Evolutionary conservation across 1,140 invertebrate genomes (phyloP).

Genomic region (Drosophila sulfurigaster): DNA sequence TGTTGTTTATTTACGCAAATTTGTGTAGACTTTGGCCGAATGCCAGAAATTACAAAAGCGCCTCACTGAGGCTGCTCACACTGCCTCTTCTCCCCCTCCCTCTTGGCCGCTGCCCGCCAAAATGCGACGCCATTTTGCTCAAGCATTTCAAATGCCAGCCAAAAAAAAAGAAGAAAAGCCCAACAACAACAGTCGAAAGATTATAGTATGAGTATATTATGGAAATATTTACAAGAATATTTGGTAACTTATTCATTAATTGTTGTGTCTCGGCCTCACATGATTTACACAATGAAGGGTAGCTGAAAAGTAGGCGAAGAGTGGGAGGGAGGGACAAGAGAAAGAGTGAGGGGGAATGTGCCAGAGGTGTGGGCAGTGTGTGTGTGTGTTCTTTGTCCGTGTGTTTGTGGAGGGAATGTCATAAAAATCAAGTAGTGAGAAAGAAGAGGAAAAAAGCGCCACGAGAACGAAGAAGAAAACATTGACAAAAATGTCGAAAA

Average conservation of each 20-base stretch:
- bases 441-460: slow-evolving; percentile 25
- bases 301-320: neutral
- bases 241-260: slow-evolving; percentile 44
- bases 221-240: slow-evolving; percentile 48
- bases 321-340: neutral
- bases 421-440: slow-evolving; percentile 46
- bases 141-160: slow-evolving; percentile 24
- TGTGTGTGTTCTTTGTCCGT: slow-evolving; percentile 1
- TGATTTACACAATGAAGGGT: neutral
- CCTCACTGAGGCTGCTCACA: neutral
- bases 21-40: slow-evolving; percentile 74
- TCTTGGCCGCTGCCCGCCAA: slow-evolving; percentile 2
- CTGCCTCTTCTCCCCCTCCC: no score
- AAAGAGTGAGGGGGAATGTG: neutral
- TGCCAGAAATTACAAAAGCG: slow-evolving; percentile 69
- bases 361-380: slow-evolving; percentile 26
- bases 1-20: slow-evolving; percentile 80
- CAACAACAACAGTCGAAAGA: slow-evolving; percentile 33
- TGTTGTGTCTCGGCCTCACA: slow-evolving; percentile 29
- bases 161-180: slow-evolving; percentile 15
- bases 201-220: slow-evolving; percentile 39
- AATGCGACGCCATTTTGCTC: slow-evolving; percentile 46
- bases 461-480: slow-evolving; percentile 11
- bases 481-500: slow-evolving; percentile 52
- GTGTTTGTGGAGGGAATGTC: slow-evolving; percentile 42